These are phyloP conservation scores for Cirrhinus mrigala DNA, from an alignment of 2,797 vertebrate species.

Conservation along the genomic window DNA sequence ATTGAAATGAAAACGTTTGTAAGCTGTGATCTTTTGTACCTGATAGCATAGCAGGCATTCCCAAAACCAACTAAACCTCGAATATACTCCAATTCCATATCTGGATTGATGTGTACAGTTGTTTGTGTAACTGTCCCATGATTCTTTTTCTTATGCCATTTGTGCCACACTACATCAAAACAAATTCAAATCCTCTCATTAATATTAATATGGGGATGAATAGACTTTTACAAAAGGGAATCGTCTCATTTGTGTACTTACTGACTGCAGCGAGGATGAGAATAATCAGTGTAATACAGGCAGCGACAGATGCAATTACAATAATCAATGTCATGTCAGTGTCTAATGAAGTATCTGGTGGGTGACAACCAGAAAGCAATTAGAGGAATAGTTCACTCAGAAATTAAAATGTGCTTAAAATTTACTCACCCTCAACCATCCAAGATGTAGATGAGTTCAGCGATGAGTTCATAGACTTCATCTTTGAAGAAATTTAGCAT, in stretches of 20 bases:
- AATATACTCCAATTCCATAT: constrained; percentile 72
- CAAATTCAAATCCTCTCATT: not conserved
- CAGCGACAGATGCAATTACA: constrained; percentile 1
- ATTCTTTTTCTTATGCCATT: constrained; percentile 56
- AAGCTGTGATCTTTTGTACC: constrained; percentile 55
- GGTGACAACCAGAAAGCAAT: constrained; percentile 9
- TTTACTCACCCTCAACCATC: not conserved
- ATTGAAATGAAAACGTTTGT: not conserved
- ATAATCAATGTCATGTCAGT: constrained; percentile 13
- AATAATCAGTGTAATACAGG: constrained; percentile 26
- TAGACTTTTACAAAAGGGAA: not conserved
- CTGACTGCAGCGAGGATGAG: constrained; percentile 20
- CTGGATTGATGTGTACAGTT: constrained; percentile 59
- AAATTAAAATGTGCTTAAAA: not conserved
- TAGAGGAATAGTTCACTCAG: not conserved
- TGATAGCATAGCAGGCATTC: constrained; percentile 73
- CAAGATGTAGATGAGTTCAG: not conserved
- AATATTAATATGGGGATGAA: not conserved
- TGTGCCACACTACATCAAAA: constrained; percentile 68
- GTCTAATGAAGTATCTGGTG: constrained; percentile 39
- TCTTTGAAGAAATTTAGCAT: not conserved
- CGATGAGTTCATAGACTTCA: not conserved
- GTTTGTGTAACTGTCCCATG: constrained; percentile 52
- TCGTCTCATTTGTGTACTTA: constrained; percentile 34
- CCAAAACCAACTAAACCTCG: constrained; percentile 69